Conservation (phyloP, 2,888 invertebrate genomes). For the Tinea trinotella region DNA sequence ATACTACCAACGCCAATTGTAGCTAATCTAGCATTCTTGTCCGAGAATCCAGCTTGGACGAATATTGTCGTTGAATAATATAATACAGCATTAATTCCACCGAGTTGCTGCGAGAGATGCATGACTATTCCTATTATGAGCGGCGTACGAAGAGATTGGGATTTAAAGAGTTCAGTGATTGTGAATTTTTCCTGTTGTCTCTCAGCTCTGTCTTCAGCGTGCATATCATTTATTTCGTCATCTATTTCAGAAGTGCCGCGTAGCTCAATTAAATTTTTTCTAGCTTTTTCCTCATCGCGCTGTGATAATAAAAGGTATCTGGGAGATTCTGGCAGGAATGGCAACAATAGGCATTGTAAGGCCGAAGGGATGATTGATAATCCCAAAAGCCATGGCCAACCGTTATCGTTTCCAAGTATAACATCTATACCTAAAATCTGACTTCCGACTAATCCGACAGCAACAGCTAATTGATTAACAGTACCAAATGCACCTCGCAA, state of each 20-base stretch:
- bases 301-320: constrained; percentile 52
- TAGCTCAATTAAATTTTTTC: constrained; percentile 44
- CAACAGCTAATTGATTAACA: constrained; percentile 63
- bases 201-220: constrained; percentile 56
- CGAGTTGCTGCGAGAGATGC: constrained; percentile 65
- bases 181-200: constrained; percentile 55
- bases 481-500: constrained; percentile 64
- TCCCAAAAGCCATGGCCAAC: constrained; percentile 64
- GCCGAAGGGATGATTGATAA: constrained; percentile 53
- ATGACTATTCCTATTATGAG: constrained; percentile 63
- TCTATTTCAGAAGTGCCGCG: constrained; percentile 54
- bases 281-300: constrained; percentile 52
- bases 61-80: constrained; percentile 81
- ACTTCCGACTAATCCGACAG: constrained; percentile 52
- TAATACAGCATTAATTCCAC: constrained; percentile 74
- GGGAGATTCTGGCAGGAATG: constrained; percentile 60
- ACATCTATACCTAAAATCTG: constrained; percentile 62
- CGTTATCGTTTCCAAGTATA: constrained; percentile 56
- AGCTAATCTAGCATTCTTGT: constrained; percentile 74
- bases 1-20: constrained; percentile 81
- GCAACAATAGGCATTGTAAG: constrained; percentile 51
- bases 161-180: constrained; percentile 47
- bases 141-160: constrained; percentile 46
- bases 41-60: constrained; percentile 71
- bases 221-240: constrained; percentile 63